Evolutionary conservation across 2,113 vertebrate genomes (phyloP).

Genomic region (Oceanodroma tethys): DNA sequence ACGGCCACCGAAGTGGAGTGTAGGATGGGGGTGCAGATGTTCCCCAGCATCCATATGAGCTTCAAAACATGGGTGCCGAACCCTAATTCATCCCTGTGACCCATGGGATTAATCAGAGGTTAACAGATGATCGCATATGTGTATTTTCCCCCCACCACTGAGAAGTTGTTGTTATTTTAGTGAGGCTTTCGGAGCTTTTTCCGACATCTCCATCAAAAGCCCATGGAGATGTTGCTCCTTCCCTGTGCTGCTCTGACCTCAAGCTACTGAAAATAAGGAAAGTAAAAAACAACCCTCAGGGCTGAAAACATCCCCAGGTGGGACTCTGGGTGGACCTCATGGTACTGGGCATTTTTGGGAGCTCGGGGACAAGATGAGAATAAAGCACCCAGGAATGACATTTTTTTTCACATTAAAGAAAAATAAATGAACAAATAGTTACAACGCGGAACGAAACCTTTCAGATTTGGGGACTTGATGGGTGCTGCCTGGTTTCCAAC

Average conservation of each 20-base stretch:
- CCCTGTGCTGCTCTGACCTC: background rate
- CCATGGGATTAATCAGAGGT: background rate
- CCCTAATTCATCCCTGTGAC: rapidly evolving
- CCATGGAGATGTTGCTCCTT: rapidly evolving
- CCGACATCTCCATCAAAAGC: background rate
- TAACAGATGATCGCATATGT: rapidly evolving
- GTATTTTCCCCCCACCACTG: no score
- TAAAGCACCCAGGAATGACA: background rate
- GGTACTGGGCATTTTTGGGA: background rate
- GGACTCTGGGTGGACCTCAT: background rate
- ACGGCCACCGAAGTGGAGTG: rapidly evolving
- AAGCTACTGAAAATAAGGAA: background rate
- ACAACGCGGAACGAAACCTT: background rate
- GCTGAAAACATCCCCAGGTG: background rate
- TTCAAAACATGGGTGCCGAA: background rate
- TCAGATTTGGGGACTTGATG: rapidly evolving
- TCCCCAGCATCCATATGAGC: background rate
- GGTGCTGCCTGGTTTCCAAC: background rate
- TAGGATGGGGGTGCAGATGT: background rate
- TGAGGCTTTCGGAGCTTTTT: background rate
- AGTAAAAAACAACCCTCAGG: background rate
- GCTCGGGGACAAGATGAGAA: background rate
- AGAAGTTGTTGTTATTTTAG: background rate
- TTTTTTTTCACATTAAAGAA: background rate
- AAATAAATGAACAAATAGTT: background rate